A percentile compares a stretch with the other conserved stretches of the same genome.
phyloP scores from a whole-genome alignment of 2,113 vertebrate genomes.

The Oceanodroma tethys region DNA sequence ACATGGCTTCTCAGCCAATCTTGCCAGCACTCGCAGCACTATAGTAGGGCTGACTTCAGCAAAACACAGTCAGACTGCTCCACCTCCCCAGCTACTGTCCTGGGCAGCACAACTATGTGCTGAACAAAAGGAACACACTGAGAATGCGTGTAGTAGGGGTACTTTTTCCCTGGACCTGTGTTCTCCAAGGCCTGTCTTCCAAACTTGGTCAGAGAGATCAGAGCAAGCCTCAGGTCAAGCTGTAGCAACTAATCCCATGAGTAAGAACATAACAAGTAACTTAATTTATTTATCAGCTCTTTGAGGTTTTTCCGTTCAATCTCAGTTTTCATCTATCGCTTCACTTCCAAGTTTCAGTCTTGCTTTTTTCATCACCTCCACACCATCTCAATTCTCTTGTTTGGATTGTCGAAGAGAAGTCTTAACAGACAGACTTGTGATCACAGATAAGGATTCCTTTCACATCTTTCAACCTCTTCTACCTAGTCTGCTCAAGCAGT shows the following conservation, averaged over 20 bases:
- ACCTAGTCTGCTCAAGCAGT: not conserved
- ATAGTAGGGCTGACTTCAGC: rapidly evolving
- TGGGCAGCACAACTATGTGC: rapidly evolving
- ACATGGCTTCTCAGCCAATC: rapidly evolving
- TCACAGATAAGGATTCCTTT: not conserved
- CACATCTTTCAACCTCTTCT: not conserved
- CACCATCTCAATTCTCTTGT: not conserved
- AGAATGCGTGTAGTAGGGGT: rapidly evolving
- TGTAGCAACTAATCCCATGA: not conserved
- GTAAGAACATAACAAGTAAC: not conserved
- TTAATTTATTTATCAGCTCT: not conserved
- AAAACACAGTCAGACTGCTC: rapidly evolving
- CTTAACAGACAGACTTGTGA: not conserved
- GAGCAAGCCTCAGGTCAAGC: not conserved
- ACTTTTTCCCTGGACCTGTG: rapidly evolving
- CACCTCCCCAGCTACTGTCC: not conserved
- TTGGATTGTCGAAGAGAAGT: not conserved
- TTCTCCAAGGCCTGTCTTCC: not conserved
- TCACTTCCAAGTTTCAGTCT: not conserved
- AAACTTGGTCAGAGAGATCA: no score
- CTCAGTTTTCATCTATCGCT: not conserved
- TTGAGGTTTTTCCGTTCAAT: not conserved
- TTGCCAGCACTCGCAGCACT: rapidly evolving
- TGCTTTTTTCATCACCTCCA: not conserved
- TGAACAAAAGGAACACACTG: rapidly evolving